Evolutionary conservation across 2,888 invertebrate species (phyloP).

Genomic region (Agelastica alni): DNA sequence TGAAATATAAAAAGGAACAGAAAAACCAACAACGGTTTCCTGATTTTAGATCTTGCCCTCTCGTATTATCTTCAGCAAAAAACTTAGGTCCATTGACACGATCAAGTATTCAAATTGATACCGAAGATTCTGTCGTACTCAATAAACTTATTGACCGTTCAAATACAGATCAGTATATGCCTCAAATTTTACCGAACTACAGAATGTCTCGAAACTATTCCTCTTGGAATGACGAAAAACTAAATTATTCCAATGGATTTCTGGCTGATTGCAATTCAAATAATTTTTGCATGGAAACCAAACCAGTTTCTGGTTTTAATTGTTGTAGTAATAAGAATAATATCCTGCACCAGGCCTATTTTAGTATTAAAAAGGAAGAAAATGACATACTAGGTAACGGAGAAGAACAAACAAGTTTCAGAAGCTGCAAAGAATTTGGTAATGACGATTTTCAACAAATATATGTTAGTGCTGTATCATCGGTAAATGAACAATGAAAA

Average conservation of each 20-base stretch:
- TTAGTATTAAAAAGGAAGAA: too few species aligned
- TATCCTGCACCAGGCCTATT: too few species aligned
- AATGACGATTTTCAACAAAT: background rate
- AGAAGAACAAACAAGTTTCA: slow-evolving; percentile 12
- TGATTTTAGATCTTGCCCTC: too few species aligned
- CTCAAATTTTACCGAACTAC: background rate
- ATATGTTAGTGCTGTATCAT: slow-evolving; percentile 9
- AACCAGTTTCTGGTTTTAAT: slow-evolving; percentile 11
- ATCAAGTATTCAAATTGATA: background rate
- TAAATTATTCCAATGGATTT: background rate
- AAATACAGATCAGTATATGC: background rate
- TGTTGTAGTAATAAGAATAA: slow-evolving; percentile 11
- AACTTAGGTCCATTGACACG: too few species aligned
- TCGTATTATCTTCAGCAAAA: too few species aligned
- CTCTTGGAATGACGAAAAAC: background rate
- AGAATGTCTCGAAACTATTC: background rate
- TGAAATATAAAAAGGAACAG: slow-evolving; percentile 74
- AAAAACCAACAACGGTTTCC: slow-evolving; percentile 36
- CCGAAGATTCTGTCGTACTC: background rate
- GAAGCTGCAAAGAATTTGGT: background rate
- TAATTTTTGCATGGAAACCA: slow-evolving; percentile 14
- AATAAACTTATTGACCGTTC: background rate
- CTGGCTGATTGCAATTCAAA: too few species aligned
- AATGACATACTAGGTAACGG: too few species aligned
- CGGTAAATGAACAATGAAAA: slow-evolving; percentile 17